Evolutionary conservation across 1,140 invertebrate species (phyloP), one percentile per base, ranked within the genome.

Genomic region (Drosophila kohkoa): DNA sequence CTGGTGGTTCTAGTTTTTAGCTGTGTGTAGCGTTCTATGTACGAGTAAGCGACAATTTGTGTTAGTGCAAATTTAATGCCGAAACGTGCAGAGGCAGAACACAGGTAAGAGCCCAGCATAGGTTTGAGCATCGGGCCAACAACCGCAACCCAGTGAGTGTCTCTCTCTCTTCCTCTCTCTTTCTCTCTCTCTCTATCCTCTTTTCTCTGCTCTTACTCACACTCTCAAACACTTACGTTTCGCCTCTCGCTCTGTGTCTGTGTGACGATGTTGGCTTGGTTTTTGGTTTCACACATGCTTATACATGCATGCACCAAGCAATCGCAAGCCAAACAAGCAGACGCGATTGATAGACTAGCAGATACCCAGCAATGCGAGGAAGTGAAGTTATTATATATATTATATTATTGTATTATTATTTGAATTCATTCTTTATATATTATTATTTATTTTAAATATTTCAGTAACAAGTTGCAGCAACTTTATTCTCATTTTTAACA

Each of bases 31-130:
- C 8, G 8, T 15, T 54, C 52, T 68, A 46, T 74, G 58, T 82
- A 79, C 32, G 80, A 68, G 82, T 80, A 83, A 88, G 83, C 82
- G 82, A 87, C 83, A 88, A 88, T 88, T 88, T 88, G 83, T 89
- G 85, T 88, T 88, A 77, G 85, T 88, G 83, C 80, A 88, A 88
- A 88, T 88, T 88, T 88, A 88, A 88, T 88, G 83, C 74, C 79
- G 49, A 86, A 86, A 87, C 82, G 70, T 87, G 82, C 75, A 68
- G 8, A 55, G 55, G 52, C 51, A 30, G 52, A 43, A n/a, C 48
- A 60, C 48, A 60, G 70, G 57, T 52, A 45, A 51, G n/a, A 67
- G 58, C 58, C 58, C 72, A 63, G 60, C 72, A 38, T 38, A 51
- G 72, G 66, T 75, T 70, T 75, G 66, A 70, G 54, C 66, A 75